Evolutionary conservation across 2,888 invertebrate species (phyloP).

Genomic region (Kryphioiulus occultus): DNA sequence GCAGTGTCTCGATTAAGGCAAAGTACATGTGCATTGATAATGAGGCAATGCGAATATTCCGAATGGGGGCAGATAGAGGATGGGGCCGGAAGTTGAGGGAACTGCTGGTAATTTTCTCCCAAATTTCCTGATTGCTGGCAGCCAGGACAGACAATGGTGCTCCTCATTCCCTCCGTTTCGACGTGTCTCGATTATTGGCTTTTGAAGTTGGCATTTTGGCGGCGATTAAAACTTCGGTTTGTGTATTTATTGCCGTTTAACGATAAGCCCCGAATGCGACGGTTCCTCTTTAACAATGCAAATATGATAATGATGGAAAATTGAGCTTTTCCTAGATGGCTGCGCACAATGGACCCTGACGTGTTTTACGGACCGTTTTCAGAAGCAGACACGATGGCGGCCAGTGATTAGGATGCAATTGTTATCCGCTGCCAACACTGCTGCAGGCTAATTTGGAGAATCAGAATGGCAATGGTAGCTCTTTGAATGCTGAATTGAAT

Average conservation of each 20-base stretch:
- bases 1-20: slow-evolving; percentile 14
- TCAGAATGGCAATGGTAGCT: not conserved
- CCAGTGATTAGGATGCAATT: not conserved
- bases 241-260: slow-evolving; percentile 26
- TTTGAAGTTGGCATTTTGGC: not conserved
- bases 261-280: slow-evolving; percentile 1
- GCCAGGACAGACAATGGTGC: slow-evolving; percentile 1
- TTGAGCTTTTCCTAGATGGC: slow-evolving; percentile 26
- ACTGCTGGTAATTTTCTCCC: not conserved
- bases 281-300: slow-evolving; percentile 29
- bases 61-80: not conserved
- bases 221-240: not conserved
- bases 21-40: not conserved
- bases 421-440: not conserved
- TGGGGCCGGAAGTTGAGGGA: not conserved
- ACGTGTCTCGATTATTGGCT: slow-evolving; percentile 24
- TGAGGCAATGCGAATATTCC: not conserved
- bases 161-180: not conserved
- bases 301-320: slow-evolving; percentile 31
- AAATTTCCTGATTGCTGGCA: slow-evolving; percentile 7
- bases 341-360: slow-evolving; percentile 8
- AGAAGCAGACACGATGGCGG: slow-evolving; percentile 14
- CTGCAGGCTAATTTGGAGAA: not conserved
- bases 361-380: not conserved
- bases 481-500: not conserved